Percentiles rank a stretch among this genome's conserved stretches.
phyloP scores from a whole-genome alignment of 2,113 vertebrate species.

The Furnarius figulus region DNA sequence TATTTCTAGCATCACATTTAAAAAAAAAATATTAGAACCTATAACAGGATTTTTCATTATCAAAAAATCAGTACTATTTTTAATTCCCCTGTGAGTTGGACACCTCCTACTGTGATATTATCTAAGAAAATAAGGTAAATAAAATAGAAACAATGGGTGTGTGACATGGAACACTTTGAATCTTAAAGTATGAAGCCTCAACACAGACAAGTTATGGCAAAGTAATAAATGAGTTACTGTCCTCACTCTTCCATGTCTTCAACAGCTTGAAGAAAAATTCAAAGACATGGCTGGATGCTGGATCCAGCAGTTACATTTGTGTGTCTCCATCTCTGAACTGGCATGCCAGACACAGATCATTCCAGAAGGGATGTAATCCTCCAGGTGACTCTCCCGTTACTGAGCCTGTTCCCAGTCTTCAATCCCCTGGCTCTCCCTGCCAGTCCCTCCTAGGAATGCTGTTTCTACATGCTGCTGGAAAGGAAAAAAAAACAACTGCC shows the following conservation, averaged over 20 bases:
- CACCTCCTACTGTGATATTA: background rate
- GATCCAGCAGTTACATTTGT: background rate
- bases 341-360: background rate
- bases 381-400: slow-evolving; percentile 36
- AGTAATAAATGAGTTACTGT: background rate
- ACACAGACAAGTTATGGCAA: background rate
- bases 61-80: background rate
- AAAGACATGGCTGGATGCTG: background rate
- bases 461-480: slow-evolving; percentile 49
- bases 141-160: background rate
- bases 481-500: background rate
- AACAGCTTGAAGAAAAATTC: background rate
- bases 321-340: background rate
- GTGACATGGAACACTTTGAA: background rate
- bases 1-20: background rate
- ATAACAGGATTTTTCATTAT: background rate
- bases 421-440: background rate
- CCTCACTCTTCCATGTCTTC: background rate
- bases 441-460: slow-evolving; percentile 58
- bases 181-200: background rate
- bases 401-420: slow-evolving; percentile 7
- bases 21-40: background rate
- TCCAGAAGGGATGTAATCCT: background rate
- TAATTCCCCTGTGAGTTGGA: background rate
- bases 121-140: background rate